Base-by-base conservation (phyloP, 1,140 invertebrate species). In the Tachypleus tridentatus region DNA sequence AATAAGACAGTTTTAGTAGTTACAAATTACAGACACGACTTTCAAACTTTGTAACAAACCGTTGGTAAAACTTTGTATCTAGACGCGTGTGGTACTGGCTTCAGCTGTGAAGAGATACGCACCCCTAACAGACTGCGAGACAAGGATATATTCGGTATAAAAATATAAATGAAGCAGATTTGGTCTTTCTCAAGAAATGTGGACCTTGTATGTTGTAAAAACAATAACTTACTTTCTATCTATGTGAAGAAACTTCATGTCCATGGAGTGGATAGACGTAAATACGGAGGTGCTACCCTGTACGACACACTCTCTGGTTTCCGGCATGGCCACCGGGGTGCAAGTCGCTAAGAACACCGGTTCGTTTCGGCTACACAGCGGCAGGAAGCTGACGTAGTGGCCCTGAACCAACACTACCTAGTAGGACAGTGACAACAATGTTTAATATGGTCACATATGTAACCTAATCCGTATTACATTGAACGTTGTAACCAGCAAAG, bases 281-380 rank as follows among this genome's bases (percentile, higher is more conserved):
- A 98, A 99, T 54, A 98, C 91, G 79, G 93, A 93, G 62, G 95
- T 98, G 74, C 93, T 93, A 68, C 94, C 95, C 76, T 94, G 92
- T 29, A 96, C 89, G 57, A 96, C 88, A 79, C 90, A 94, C 66
- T 84, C 81, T 69, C 95, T 84, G 48, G 95, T 97, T 79, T 98
- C 95, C 4, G 94, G 95, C 84, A 97, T 93, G 60, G 96, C 93
- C 11, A 98, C 86, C 11, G 96, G 96, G n/a, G 92, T 93, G 78
- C 96, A 99, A 63, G 89, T 88, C 8, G 93, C 94, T 71, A 98
- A 80, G 77, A 99, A 98, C 65, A 98, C 94, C 11, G 92, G 93
- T 79, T 98, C 93, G 77, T 97, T 95, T 67, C 91, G 83, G 75
- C 87, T 91, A 76, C 89, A 93, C 60, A 96, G 83, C 56, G 89